Conservation (phyloP, 30 jellyfish, hydroid and myxozoan genomes). For the Sanderia malayensis region DNA sequence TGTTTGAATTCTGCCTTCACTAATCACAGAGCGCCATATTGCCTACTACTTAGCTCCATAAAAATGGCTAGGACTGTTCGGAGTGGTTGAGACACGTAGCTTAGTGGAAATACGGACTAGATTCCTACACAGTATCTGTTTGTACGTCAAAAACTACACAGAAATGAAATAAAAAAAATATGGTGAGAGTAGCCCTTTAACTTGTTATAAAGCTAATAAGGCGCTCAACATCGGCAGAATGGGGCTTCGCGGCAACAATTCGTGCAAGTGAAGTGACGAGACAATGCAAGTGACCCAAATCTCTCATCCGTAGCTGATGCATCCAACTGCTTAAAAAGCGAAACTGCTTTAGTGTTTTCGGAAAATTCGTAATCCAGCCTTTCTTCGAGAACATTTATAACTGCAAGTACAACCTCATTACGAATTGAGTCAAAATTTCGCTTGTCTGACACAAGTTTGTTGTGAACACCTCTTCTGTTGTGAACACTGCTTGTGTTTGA, state of each 20-base stretch:
- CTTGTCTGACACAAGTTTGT: constrained; percentile 16
- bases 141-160: too few species aligned
- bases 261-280: constrained; percentile 28
- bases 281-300: constrained; percentile 5
- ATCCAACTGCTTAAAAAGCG: constrained; percentile 3
- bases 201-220: too few species aligned
- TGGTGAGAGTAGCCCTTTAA: too few species aligned
- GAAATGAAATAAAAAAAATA: too few species aligned
- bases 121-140: too few species aligned
- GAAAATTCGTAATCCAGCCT: constrained; percentile 26
- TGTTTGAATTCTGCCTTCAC: too few species aligned
- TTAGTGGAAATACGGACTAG: too few species aligned
- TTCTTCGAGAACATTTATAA: constrained; percentile 14
- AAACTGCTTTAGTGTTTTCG: constrained; percentile 11
- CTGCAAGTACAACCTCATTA: constrained; percentile 19
- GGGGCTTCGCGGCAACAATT: constrained; percentile 46
- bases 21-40: too few species aligned
- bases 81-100: too few species aligned
- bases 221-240: constrained; percentile 47
- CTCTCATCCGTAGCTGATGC: constrained; percentile 15
- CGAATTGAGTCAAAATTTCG: constrained; percentile 30
- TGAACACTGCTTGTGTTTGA: not conserved
- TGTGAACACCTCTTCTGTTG: constrained; percentile 22
- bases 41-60: too few species aligned
- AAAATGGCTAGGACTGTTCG: too few species aligned